Evolutionary conservation across 2,113 vertebrate species (phyloP).

Genomic region (Mola mola): DNA sequence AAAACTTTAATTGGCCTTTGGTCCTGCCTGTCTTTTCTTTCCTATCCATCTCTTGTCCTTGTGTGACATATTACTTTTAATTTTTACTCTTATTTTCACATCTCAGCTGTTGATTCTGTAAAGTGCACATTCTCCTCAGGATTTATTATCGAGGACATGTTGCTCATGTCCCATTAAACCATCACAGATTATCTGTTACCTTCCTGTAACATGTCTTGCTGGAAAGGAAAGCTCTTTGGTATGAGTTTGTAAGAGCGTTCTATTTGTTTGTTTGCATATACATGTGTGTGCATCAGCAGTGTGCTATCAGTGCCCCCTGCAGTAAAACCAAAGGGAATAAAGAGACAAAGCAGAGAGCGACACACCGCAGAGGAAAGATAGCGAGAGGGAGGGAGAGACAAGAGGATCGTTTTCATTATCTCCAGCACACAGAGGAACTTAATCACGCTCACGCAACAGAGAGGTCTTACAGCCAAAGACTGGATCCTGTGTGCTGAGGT

Average conservation of each 20-base stretch:
- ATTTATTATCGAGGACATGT: no score
- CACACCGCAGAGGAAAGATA: slow-evolving; percentile 39
- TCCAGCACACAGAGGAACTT: slow-evolving; percentile 64
- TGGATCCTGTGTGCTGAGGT: slow-evolving; percentile 39
- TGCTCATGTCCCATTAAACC: no score
- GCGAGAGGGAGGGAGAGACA: slow-evolving; percentile 37
- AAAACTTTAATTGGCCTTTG: no score
- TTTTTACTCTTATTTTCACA: no score
- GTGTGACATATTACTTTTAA: no score
- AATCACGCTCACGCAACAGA: slow-evolving; percentile 51
- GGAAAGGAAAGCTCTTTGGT: no score
- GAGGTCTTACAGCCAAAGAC: slow-evolving; percentile 55
- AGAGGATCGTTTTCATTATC: slow-evolving; percentile 71
- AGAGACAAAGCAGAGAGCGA: slow-evolving; percentile 33
- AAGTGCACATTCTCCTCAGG: no score
- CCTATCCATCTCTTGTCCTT: no score
- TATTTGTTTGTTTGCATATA: slow-evolving; percentile 8
- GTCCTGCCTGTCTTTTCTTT: no score
- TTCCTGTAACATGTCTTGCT: no score
- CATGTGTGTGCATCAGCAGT: slow-evolving; percentile 45
- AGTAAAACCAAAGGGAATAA: slow-evolving; percentile 74
- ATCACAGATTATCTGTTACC: no score
- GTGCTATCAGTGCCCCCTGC: slow-evolving; percentile 82
- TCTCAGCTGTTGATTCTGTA: no score
- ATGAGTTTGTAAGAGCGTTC: slow-evolving; percentile 15